phyloP scores from a whole-genome alignment of 2,888 invertebrate species.

The Brassicogethes aeneus region DNA sequence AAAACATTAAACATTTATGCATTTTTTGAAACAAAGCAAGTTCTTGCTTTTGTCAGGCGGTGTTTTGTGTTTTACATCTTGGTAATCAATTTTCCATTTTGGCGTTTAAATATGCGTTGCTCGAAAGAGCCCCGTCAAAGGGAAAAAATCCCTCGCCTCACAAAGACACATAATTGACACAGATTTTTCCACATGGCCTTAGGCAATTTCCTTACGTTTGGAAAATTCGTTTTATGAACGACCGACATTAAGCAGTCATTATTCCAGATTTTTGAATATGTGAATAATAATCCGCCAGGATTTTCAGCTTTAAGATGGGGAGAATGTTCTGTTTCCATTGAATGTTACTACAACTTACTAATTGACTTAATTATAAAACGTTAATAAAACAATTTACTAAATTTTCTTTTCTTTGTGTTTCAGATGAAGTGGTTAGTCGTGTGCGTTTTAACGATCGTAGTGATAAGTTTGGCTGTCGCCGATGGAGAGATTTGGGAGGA shows the following conservation, averaged over 20 bases:
- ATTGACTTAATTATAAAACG: neutral
- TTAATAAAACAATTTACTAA: no score
- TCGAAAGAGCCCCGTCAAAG: neutral
- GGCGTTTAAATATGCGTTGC: neutral
- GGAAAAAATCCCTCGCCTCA: neutral
- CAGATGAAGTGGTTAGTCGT: constrained; percentile 45
- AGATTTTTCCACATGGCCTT: neutral
- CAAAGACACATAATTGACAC: neutral
- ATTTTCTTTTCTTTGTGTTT: constrained; percentile 20
- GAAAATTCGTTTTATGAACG: neutral
- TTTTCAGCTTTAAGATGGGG: no score
- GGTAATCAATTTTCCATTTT: no score
- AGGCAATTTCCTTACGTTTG: neutral
- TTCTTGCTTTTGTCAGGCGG: no score
- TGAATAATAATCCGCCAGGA: no score
- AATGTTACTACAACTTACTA: no score
- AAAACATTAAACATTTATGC: no score
- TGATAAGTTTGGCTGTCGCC: constrained; percentile 46
- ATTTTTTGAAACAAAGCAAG: no score
- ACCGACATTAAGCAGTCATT: no score
- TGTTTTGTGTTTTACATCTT: no score
- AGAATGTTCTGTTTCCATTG: no score
- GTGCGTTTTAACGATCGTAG: constrained; percentile 42
- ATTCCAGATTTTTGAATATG: no score
- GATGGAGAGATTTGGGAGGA: constrained; percentile 73